Evolutionary conservation across 2,888 invertebrate genomes (phyloP).

Genomic region (Gymnoscelis rufifasciata): DNA sequence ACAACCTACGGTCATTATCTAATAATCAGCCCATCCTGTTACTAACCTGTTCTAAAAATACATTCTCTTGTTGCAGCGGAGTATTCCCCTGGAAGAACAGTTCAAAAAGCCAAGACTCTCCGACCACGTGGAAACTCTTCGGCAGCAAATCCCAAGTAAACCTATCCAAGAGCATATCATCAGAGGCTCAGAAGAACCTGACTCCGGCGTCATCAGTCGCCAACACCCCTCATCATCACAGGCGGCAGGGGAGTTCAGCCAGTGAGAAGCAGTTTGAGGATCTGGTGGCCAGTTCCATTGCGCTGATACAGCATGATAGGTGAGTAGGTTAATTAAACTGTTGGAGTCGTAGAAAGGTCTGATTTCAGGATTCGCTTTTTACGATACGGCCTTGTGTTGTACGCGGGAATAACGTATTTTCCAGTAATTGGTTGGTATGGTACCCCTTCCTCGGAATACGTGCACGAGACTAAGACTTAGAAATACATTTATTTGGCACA

Average conservation of each 20-base stretch:
- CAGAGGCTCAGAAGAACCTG: slow-evolving; percentile 55
- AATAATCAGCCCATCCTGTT: too few relatives aligned
- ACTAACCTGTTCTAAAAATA: not conserved
- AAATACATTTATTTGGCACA: too few relatives aligned
- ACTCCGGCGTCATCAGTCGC: slow-evolving; percentile 60
- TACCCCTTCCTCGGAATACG: too few relatives aligned
- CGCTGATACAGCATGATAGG: slow-evolving; percentile 85
- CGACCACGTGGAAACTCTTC: slow-evolving; percentile 61
- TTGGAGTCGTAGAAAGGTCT: too few relatives aligned
- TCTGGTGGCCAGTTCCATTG: slow-evolving; percentile 84
- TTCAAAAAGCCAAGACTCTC: slow-evolving; percentile 53
- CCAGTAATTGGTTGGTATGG: too few relatives aligned
- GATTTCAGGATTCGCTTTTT: too few relatives aligned
- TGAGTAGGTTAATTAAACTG: too few relatives aligned
- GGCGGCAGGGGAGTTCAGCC: slow-evolving; percentile 69
- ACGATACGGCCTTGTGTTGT: too few relatives aligned
- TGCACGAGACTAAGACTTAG: too few relatives aligned
- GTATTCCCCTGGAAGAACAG: slow-evolving; percentile 75
- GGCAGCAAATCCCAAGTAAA: slow-evolving; percentile 66
- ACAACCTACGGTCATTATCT: too few relatives aligned
- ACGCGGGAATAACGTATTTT: too few relatives aligned
- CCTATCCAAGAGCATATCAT: slow-evolving; percentile 46
- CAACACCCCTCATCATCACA: slow-evolving; percentile 67
- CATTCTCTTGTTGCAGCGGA: slow-evolving; percentile 64
- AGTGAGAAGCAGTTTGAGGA: slow-evolving; percentile 78